Evolutionary conservation across 92 coral and sea anemone genomes (phyloP), one percentile per base, ranked within the genome.

Genomic region (Ricordea florida): DNA sequence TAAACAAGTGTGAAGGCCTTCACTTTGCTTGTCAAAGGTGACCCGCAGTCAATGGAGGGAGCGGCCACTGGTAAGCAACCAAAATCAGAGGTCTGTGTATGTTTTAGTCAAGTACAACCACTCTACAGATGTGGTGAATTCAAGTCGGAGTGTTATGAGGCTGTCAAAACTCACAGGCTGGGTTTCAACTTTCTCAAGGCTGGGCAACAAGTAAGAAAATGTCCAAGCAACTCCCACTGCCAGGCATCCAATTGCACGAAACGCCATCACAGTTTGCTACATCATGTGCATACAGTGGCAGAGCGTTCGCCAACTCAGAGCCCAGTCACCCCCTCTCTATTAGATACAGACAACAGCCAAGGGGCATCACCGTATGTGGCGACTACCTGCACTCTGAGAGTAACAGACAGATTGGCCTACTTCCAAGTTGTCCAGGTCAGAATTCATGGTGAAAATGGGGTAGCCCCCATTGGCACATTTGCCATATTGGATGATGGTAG

Each of bases 401-500:
- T 29, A 8, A 26, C 10, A 25, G 67, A 70, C 17, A 70, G 72
- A 70, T 68, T 72, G 31, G 90, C 79, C 69, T 85, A 58, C 35
- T 85, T 78, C 37, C 81, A 85, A 56, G 72, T 85, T 24, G 90
- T 79, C 23, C 86, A 78, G 0, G 90, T 79, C 61, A 24, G 36
- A 15, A 85, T 79, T 22, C 67, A 70, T 62, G 82, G 90, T 38
- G 67, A 44, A 48, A 35, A 72, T 14, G 72, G 73, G 90, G 72
- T 68, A 86, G 72, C 77, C 26, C 41, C 68, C 9, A 61, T 71
- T 10, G 78, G 79, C 14, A 77, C 84, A 29, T 84, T 76, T 44
- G 79, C 85, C 11, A 76, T 84, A 15, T 17, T 84, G 50, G 89
- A 84, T 51, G 70, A 72, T 26, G 89, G 79, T 34, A 83, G 83